Evolutionary conservation across 2,797 vertebrate species (phyloP), one percentile per base, ranked within the genome.

Genomic region (Antennarius maculatus): DNA sequence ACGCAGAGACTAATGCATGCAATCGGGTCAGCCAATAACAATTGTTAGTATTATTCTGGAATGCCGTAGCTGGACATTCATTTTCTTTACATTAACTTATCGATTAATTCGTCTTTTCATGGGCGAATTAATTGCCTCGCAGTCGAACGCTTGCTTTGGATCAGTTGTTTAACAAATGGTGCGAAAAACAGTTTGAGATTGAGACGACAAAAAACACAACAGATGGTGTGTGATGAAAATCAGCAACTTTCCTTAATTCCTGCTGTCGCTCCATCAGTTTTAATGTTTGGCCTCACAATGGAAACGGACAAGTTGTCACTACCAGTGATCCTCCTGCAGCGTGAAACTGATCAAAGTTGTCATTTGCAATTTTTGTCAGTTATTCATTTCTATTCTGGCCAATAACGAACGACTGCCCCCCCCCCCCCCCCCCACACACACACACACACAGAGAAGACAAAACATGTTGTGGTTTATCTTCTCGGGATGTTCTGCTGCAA

Each of bases 151-250:
- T 16, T 50, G 3, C 10, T 58, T 34, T 46, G 45, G 13, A 46
- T 47, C 66, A 23, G 52, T 54, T 61, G 29, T 14, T 18, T 45
- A 8, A 49, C 16, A 31, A 37, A n/a, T 15, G 8, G 46, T 12
- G 17, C 15, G 17, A 62, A 70, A 70, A 70, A 56, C 50, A 18
- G 31, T 65, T 42, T 54, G 54, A 50, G 61, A 67, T 16, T 37
- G 52, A 68, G 46, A 65, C 41, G 47, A 69, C 49, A 27, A 2
- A 53, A 69, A 61, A 65, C 65, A 65, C 65, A 67, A 53, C 67
- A 77, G 61, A 69, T 62, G 52, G 51, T 49, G 31, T 41, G 37
- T 34, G 28, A 54, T 12, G 10, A 34, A 43, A 29, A 39, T 56
- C 3, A 49, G 11, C 13, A 50, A 69, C 39, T 39, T 47, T 39